Percentiles rank a stretch among this genome's conserved stretches.
These are phyloP conservation scores for Blera fallax DNA, from an alignment of 2,888 invertebrate species.

Conservation along the genomic window DNA sequence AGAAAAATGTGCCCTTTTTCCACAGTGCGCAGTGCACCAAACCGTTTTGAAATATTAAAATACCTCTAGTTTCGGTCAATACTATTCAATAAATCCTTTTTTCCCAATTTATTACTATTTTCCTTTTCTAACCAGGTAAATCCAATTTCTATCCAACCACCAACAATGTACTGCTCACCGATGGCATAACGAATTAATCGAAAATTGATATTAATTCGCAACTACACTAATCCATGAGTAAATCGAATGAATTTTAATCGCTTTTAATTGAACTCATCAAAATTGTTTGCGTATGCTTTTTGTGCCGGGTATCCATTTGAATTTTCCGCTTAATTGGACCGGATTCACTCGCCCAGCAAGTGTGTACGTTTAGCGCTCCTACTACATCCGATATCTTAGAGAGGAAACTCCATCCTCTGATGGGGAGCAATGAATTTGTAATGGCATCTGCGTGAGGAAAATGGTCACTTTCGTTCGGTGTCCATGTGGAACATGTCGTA, in stretches of 20 bases:
- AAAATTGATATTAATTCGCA: slow-evolving; percentile 65
- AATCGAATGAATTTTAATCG: slow-evolving; percentile 72
- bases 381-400: neutral
- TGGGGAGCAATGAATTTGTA: slow-evolving; percentile 61
- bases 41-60: no score
- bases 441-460: slow-evolving; percentile 66
- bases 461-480: slow-evolving; percentile 55
- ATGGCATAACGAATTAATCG: slow-evolving; percentile 48
- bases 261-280: slow-evolving; percentile 73
- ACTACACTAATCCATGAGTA: slow-evolving; percentile 66
- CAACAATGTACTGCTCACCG: neutral
- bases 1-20: no score
- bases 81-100: neutral
- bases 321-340: slow-evolving; percentile 64
- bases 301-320: slow-evolving; percentile 43
- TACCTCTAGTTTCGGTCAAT: neutral
- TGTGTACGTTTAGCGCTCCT: neutral
- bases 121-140: neutral
- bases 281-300: slow-evolving; percentile 63
- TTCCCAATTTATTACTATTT: neutral
- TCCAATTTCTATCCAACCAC: neutral
- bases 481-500: slow-evolving; percentile 41
- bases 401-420: neutral
- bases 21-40: no score
- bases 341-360: slow-evolving; percentile 15